Base-by-base conservation (phyloP, 2,113 vertebrate species). In the Pica pica region DNA sequence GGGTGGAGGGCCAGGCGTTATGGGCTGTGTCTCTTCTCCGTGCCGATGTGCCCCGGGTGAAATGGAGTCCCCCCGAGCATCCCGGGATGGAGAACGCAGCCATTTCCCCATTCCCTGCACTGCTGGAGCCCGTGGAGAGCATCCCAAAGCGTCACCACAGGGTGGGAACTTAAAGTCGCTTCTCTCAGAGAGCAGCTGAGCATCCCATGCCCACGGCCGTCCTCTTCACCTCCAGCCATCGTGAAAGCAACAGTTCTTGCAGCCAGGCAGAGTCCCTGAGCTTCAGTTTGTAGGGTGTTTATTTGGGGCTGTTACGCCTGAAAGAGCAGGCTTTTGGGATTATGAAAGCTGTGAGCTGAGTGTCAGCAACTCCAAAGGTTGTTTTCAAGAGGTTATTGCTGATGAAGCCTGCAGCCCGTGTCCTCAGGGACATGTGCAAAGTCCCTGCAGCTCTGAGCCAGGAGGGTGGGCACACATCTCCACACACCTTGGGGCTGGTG, bases 21-120 rank as follows among this genome's bases (percentile, higher is more conserved):
- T 0, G 2, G 70, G 28, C 28, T 1, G 3, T 30, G 19, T 24
- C 31, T n/a, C 16, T 24, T 53, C 50, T 28, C 26, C 2, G 1
- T 42, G 61, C 22, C 14, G 12, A 6, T 46, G 35, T 17, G 17
- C 15, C 30, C 4, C 33, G 30, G 15, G 41, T 1, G 4, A 37
- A n/a, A 59, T 21, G 41, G 39, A 41, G 33, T 11, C 3, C 2
- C 18, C 10, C 6, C 2, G 1, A 56, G 33, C 5, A 4, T 13
- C 16, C 22, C 3, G 6, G 37, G 11, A 4, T 24, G 61, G 4
- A 15, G 22, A 56, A 11, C 9, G 15, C 42, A 59, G 53, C 10
- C 5, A 2, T 10, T 37, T n/a, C 31, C 75, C 17, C 9, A 15
- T 41, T 39, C 63, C 68, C 17, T 9, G 35, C n/a, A 13, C 23